Conservation (phyloP, 2,113 vertebrate genomes). For the Lophura nycthemera region DNA sequence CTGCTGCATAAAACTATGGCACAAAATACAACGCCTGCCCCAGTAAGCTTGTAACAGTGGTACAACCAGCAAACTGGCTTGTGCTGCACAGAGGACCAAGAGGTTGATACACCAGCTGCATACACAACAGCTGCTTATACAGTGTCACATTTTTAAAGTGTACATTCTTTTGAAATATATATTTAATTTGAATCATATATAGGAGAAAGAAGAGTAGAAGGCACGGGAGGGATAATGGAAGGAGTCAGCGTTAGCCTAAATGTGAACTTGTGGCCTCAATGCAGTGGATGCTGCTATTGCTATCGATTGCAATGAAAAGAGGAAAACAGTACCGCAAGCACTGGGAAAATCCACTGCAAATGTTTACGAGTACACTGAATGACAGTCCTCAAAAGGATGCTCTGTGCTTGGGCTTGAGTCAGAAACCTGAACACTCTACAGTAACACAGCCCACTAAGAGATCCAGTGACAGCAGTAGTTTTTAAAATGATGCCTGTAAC, state of each 20-base stretch:
- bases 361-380: neutral
- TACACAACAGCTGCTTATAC: neutral
- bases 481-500: constrained; percentile 2
- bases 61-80: neutral
- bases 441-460: neutral
- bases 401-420: neutral
- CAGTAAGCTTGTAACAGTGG: neutral
- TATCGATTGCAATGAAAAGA: neutral
- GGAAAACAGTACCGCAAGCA: neutral
- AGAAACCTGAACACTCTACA: neutral
- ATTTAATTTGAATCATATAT: neutral
- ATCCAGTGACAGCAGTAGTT: neutral
- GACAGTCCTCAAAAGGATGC: neutral
- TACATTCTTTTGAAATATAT: neutral
- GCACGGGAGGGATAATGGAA: neutral
- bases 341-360: neutral
- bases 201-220: neutral
- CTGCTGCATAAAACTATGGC: neutral
- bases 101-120: neutral
- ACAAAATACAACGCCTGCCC: neutral
- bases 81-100: neutral
- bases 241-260: neutral
- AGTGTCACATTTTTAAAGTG: neutral
- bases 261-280: rapidly evolving
- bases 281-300: neutral